phyloP scores from a whole-genome alignment of 30 jellyfish, hydroid and myxozoan species.

The Cassiopea xamachana region DNA sequence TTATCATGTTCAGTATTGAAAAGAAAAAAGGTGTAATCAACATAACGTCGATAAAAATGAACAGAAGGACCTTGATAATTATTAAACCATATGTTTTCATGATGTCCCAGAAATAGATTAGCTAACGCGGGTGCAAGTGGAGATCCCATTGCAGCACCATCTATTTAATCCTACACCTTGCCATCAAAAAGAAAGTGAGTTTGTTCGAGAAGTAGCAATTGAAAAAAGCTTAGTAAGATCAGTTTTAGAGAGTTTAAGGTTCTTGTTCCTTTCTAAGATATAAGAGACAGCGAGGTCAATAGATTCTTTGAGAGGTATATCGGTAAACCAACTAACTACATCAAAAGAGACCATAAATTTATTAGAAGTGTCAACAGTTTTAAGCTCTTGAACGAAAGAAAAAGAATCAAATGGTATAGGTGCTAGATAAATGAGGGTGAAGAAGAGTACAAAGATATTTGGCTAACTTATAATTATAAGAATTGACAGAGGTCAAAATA shows the following conservation, averaged over 20 bases:
- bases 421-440: conserved; percentile 15
- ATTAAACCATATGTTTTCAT: conserved; percentile 19
- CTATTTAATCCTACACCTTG: not conserved
- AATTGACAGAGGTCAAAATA: not conserved
- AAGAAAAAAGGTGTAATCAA: not conserved
- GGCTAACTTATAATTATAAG: not conserved
- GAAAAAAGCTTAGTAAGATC: conserved; percentile 1
- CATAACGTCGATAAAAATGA: conserved; percentile 7
- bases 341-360: conserved; percentile 23
- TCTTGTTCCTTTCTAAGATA: not conserved
- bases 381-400: conserved; percentile 10
- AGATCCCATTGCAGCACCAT: conserved; percentile 10
- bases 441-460: conserved; percentile 21
- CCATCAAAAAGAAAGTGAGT: conserved; percentile 28
- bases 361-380: not conserved
- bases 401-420: conserved; percentile 7
- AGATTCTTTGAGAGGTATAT: conserved; percentile 25
- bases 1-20: conserved; percentile 11
- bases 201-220: conserved; percentile 18
- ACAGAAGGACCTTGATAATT: conserved; percentile 11
- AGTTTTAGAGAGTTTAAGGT: not conserved
- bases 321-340: conserved; percentile 12
- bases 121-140: not conserved
- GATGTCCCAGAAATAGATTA: conserved; percentile 25
- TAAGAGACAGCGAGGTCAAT: conserved; percentile 14